phyloP scores from a whole-genome alignment of 1,140 invertebrate species.

The Caenorhabditis inopinata region DNA sequence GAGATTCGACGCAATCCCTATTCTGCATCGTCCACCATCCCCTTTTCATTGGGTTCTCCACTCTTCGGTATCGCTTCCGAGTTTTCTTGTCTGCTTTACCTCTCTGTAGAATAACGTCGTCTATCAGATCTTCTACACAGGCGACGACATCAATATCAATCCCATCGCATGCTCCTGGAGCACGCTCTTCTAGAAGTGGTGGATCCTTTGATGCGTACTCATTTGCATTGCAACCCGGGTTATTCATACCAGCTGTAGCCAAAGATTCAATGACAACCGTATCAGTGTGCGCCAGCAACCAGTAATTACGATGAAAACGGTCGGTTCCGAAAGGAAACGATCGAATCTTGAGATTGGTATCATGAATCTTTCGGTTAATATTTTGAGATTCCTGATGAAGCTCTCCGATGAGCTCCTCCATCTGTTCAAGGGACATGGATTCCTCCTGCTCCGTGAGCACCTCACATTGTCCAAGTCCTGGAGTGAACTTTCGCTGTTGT shows the following conservation, averaged over 20 bases:
- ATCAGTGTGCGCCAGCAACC: constrained; percentile 15
- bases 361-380: constrained; percentile 31
- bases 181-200: neutral
- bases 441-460: constrained; percentile 29
- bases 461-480: constrained; percentile 43
- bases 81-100: constrained; percentile 27
- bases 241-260: neutral
- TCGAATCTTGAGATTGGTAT: constrained; percentile 21
- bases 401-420: constrained; percentile 29
- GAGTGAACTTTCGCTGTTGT: constrained; percentile 38
- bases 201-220: constrained; percentile 24
- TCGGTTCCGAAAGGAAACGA: constrained; percentile 39
- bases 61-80: neutral
- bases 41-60: constrained; percentile 38
- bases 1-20: constrained; percentile 19
- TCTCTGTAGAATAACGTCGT: constrained; percentile 9
- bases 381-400: constrained; percentile 12
- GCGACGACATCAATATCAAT: constrained; percentile 33
- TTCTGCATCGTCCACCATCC: constrained; percentile 39
- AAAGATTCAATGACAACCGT: constrained; percentile 34
- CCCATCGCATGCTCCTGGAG: neutral
- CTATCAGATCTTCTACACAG: constrained; percentile 34
- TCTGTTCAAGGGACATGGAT: constrained; percentile 6
- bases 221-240: constrained; percentile 11
- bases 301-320: constrained; percentile 38